Evolutionary conservation across 2,113 vertebrate species (phyloP), one percentile per base, ranked within the genome.

Genomic region (Cyprinodon brontotheroides): DNA sequence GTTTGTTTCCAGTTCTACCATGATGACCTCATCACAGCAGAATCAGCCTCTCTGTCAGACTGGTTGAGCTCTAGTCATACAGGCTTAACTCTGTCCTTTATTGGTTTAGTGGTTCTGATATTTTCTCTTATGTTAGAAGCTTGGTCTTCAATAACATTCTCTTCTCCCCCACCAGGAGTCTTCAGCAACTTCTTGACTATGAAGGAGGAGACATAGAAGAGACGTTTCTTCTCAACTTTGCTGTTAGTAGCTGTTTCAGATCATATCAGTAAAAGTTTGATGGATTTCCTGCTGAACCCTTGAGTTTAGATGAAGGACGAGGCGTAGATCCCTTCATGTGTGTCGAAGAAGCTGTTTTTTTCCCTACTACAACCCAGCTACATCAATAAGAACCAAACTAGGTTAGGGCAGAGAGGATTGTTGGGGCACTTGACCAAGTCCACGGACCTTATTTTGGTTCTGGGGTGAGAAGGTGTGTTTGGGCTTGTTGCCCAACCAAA

Each of bases 141-240:
- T 17, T 20, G 6, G 67, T 70, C 14, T 38, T 53, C 7, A 13
- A 70, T 64, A 53, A 53, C 50, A 3, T 15, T 1, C 79, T 69
- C 69, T 71, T 38, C 13, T 61, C 77, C 2, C 61, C 67, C 65
- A 77, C 48, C 59, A 99, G 98, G 94, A 98, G 97, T 93, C 95
- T 99, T 69, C 97, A 98, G 70, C 95, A 99, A 53, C 96, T 99
- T 85, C 74, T 99, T 70, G 97, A 98, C 92, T 97, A 97, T 57
- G 94, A 97, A 0, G 96, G 93, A 4, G 93, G 95, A 61, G 96
- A 98, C 41, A 83, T 99, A 14, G 97, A 99, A 87, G 97, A 98
- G 39, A 92, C 89, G 0, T 99, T 99, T 93, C 97, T 97, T 88
- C 96, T 99, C 86, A 98, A 93, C 90, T 99, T 99, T 89, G 95